Evolutionary conservation across 2,113 vertebrate species (phyloP).

Genomic region (Anoura caudifer): DNA sequence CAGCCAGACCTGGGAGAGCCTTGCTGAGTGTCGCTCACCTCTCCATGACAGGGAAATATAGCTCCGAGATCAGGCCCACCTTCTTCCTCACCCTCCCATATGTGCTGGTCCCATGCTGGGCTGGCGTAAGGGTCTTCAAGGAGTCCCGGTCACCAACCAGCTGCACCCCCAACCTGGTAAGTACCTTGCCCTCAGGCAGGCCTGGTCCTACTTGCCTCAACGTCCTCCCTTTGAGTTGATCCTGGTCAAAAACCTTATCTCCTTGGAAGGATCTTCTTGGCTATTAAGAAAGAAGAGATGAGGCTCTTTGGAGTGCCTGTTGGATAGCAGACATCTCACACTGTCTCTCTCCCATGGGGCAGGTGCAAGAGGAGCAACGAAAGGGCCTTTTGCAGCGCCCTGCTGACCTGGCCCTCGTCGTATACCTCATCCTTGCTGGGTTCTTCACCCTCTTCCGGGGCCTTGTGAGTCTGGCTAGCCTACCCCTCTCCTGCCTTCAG

Average conservation of each 20-base stretch:
- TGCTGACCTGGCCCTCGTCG: slow-evolving; percentile 80
- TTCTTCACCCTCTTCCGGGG: slow-evolving; percentile 90
- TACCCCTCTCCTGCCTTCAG: no score
- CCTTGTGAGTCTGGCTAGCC: slow-evolving; percentile 81
- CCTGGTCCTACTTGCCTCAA: neutral
- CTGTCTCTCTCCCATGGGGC: neutral
- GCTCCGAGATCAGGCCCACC: slow-evolving; percentile 85
- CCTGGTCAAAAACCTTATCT: neutral
- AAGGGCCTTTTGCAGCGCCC: slow-evolving; percentile 85
- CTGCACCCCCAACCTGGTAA: slow-evolving; percentile 82
- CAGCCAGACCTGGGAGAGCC: neutral
- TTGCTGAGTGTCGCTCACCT: neutral
- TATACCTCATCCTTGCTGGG: slow-evolving; percentile 80
- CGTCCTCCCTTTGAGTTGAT: neutral
- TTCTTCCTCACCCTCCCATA: slow-evolving; percentile 90
- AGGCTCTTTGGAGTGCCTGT: neutral
- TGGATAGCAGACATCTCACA: neutral
- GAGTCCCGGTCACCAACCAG: slow-evolving; percentile 74
- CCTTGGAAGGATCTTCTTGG: neutral
- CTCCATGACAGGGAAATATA: slow-evolving; percentile 86
- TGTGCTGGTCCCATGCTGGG: slow-evolving; percentile 84
- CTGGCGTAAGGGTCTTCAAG: slow-evolving; percentile 81
- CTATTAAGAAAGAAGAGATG: neutral
- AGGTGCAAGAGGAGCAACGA: slow-evolving; percentile 86
- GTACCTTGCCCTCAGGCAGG: neutral